phyloP scores from a whole-genome alignment of 2,113 vertebrate species.

The Chlamydotis undulata region DNA sequence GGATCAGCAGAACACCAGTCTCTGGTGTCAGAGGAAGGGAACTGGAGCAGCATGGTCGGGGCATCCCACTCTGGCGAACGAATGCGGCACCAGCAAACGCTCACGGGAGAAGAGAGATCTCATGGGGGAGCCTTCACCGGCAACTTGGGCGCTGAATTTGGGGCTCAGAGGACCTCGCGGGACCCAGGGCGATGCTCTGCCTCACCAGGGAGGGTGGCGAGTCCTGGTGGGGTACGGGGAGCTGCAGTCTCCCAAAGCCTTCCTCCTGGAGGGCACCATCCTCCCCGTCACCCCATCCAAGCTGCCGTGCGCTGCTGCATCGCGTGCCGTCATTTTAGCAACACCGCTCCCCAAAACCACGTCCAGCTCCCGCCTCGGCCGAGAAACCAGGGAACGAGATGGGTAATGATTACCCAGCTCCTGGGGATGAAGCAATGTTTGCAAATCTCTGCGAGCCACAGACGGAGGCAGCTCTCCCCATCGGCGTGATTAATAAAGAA shows the following conservation, averaged over 20 bases:
- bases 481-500: slow-evolving; percentile 25
- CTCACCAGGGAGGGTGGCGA: not conserved
- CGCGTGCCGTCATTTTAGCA: rapidly evolving
- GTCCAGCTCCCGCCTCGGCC: not conserved
- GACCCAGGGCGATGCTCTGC: rapidly evolving
- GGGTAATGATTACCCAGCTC: not conserved
- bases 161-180: not conserved
- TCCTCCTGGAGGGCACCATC: not conserved
- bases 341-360: rapidly evolving
- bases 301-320: rapidly evolving
- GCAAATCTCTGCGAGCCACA: not conserved
- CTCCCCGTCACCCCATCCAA: not conserved
- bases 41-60: rapidly evolving
- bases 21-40: rapidly evolving
- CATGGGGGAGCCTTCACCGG: rapidly evolving
- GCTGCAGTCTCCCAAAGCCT: not conserved
- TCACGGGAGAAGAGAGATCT: rapidly evolving
- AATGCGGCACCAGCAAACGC: rapidly evolving
- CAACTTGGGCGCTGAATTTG: not conserved
- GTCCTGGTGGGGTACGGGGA: not conserved
- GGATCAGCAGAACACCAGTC: rapidly evolving
- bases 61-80: rapidly evolving
- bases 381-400: rapidly evolving
- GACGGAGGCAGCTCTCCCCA: not conserved
- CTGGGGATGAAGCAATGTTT: not conserved